Percentiles rank a stretch among this genome's conserved stretches.
These are phyloP conservation scores for Semnornis frantzii DNA, from an alignment of 2,113 vertebrate genomes.

Conservation along the genomic window DNA sequence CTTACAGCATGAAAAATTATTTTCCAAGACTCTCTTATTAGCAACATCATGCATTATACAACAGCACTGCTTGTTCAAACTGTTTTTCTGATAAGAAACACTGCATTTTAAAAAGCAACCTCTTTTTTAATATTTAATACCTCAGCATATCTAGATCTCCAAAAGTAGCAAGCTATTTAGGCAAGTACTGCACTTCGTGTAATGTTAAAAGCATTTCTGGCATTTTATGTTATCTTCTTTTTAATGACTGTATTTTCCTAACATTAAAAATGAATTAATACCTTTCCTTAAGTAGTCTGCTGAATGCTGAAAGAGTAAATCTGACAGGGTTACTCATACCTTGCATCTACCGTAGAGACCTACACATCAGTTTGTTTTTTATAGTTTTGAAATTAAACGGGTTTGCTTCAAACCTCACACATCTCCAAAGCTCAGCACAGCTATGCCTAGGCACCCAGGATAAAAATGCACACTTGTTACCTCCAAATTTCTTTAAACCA, in stretches of 20 bases:
- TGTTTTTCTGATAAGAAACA: constrained; percentile 79
- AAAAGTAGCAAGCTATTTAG: constrained; percentile 80
- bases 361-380: constrained; percentile 29
- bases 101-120: constrained; percentile 79
- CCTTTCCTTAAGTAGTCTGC: constrained; percentile 78
- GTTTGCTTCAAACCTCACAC: constrained; percentile 5
- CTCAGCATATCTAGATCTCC: constrained; percentile 75
- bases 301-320: constrained; percentile 69
- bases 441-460: not conserved
- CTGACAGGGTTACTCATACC: constrained; percentile 72
- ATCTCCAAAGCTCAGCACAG: constrained; percentile 4
- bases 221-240: constrained; percentile 81
- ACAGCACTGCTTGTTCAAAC: constrained; percentile 75
- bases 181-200: constrained; percentile 76
- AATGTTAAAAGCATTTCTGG: constrained; percentile 85
- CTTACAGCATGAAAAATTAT: constrained; percentile 68
- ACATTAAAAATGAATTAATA: constrained; percentile 88
- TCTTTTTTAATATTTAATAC: constrained; percentile 85
- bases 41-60: constrained; percentile 79
- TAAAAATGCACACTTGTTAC: not conserved
- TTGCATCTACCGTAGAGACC: constrained; percentile 41
- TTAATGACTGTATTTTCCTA: constrained; percentile 84
- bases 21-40: constrained; percentile 77
- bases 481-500: not conserved
- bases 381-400: constrained; percentile 54